These are phyloP conservation scores for Ectemnius lituratus DNA, from an alignment of 2,888 invertebrate genomes.

Conservation along the genomic window DNA sequence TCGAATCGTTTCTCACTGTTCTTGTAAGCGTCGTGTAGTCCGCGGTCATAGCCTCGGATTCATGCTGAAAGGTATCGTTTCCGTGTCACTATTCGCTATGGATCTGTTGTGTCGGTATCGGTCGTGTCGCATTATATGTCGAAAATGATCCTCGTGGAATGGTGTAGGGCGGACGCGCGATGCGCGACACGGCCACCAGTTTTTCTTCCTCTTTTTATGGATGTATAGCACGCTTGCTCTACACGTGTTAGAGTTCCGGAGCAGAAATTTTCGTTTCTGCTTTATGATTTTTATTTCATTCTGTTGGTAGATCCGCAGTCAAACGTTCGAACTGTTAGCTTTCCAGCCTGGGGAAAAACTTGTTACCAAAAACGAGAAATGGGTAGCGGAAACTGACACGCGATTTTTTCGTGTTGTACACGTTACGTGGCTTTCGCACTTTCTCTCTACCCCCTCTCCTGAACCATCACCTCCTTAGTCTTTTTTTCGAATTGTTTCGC, in stretches of 20 bases:
- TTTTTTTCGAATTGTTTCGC: neutral
- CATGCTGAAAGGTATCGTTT: too few species aligned
- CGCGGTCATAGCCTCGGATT: too few species aligned
- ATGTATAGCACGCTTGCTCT: slow-evolving; percentile 11
- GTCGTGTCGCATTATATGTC: too few species aligned
- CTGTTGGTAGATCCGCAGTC: slow-evolving; percentile 11
- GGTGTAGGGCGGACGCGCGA: too few species aligned
- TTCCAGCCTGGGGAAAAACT: neutral
- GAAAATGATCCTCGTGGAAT: too few species aligned
- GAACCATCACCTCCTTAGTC: too few species aligned
- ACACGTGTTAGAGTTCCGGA: neutral
- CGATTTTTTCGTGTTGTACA: too few species aligned
- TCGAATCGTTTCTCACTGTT: too few species aligned
- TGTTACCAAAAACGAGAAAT: slow-evolving; percentile 3
- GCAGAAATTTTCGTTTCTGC: too few species aligned
- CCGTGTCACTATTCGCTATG: too few species aligned
- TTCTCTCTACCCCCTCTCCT: neutral
- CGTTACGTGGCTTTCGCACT: neutral
- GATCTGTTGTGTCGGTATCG: too few species aligned
- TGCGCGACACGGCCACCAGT: neutral
- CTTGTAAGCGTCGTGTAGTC: too few species aligned
- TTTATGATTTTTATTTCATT: slow-evolving; percentile 3
- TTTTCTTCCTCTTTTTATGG: neutral
- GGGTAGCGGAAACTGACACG: neutral
- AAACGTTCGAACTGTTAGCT: neutral